Base-by-base conservation (phyloP, 2,888 invertebrate genomes). In the Scaptomyza parva region DNA sequence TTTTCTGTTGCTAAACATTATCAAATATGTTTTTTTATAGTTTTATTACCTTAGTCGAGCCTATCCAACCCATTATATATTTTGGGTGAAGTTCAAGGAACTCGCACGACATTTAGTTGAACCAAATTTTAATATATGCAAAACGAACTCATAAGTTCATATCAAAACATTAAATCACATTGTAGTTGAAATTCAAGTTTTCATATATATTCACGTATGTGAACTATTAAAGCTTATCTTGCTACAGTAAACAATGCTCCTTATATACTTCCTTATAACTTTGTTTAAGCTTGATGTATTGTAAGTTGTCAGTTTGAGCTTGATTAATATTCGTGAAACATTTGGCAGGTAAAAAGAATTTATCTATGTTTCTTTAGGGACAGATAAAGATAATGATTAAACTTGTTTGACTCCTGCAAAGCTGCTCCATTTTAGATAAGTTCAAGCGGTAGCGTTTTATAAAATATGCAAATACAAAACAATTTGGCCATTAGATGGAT, bases 11-110 rank as follows among this genome's bases (percentile, higher is more conserved):
- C 22, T 14, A 9, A 20, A 20, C n/a, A 55, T 43, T 63, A 47
- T 59, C 45, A 52, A 14, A 18, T 26, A 41, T 41, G 41, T 50
- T 44, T 75, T 44, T 75, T 70, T 44, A 48, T 40, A 41, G 14
- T 22, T 44, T 37, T 50, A 37, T 51, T 45, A 44, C 20, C 17
- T 14, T 7, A 17, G n/a, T 18, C 35, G 11, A 44, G 22, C 30
- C 54, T 55, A 47, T 51, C n/a, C 26, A 17, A 35, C 14, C 37
- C 45, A 41, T 40, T 30, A 55, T 53, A 30, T 57, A 40, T 28
- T 63, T 40, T 66, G 41, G 53, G 63, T 44, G 45, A 70, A 80
- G 86, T 82, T 82, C 84, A 86, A 83, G 84, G 71, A 86, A 86
- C 86, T 71, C 70, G 58, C 50, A 43, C 39, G 30, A 64, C 14